Conservation (phyloP, 2,888 invertebrate species). For the Lithophane ornitopus region DNA sequence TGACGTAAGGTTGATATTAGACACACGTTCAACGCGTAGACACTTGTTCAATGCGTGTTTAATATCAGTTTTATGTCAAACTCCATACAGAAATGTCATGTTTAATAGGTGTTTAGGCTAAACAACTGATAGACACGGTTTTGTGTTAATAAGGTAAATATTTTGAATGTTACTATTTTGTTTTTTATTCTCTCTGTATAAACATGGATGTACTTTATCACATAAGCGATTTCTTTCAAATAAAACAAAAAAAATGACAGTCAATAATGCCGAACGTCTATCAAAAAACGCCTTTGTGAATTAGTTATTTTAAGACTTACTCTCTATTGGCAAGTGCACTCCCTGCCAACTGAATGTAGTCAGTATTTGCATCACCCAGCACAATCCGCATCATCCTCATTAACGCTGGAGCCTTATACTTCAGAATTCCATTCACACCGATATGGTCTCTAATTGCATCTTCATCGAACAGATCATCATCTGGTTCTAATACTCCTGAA, state of each 20-base stretch:
- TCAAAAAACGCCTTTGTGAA: not conserved
- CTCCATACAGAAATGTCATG: too few species aligned
- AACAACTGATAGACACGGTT: too few species aligned
- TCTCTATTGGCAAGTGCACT: conserved; percentile 73
- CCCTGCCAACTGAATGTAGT: conserved; percentile 77
- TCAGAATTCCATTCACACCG: conserved; percentile 73
- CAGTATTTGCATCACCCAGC: conserved; percentile 72
- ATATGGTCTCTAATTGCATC: conserved; percentile 73
- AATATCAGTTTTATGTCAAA: too few species aligned
- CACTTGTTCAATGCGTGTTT: too few species aligned
- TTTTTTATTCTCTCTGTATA: not conserved
- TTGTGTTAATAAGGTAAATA: too few species aligned
- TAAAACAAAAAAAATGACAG: not conserved
- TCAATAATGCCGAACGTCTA: not conserved
- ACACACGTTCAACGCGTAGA: too few species aligned
- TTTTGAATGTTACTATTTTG: not conserved
- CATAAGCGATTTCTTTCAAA: too few species aligned
- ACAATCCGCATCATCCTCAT: conserved; percentile 78
- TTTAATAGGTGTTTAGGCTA: too few species aligned
- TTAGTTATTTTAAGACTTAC: conserved; percentile 64
- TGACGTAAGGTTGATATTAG: too few species aligned
- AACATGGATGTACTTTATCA: not conserved
- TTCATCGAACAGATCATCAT: conserved; percentile 73
- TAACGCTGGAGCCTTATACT: conserved; percentile 82
- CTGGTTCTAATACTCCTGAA: conserved; percentile 71